Evolutionary conservation across 2,888 invertebrate genomes (phyloP), one percentile per base, ranked within the genome.

Genomic region (Parthenolecanium corni): DNA sequence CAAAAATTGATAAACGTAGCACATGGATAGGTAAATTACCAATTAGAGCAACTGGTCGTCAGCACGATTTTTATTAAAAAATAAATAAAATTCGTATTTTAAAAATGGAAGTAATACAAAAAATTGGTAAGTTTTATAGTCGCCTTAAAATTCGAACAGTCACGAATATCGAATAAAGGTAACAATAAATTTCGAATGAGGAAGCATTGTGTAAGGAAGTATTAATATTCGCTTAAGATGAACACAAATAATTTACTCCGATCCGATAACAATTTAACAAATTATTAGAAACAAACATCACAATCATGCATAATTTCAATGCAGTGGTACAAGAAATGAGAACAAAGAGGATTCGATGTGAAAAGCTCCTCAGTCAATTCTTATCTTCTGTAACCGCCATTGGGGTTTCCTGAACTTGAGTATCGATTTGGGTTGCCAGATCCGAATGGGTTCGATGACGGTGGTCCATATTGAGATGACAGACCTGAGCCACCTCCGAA

Each of bases 341-440:
- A 42, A 40, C 31, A 36, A 20, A 53, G 42, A 54, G 21, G 23
- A 54, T n/a, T n/a, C n/a, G 42, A 54, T 54, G 42, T 40, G 42
- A 24, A 54, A 40, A 54, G 23, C 18, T 21, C 23, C 38, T 16
- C 42, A n/a, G n/a, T n/a, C n/a, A n/a, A n/a, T n/a, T 36, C 31
- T 51, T 61, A 61, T 61, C 61, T 61, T 40, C 51, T 49, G 51
- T 61, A 61, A 49, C 61, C 61, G 5, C 61, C 61, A 47, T 61
- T 61, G 1, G 61, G 61, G 24, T 61, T 61, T 36, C 61, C 61
- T 23, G 61, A 49, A 38, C 61, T 61, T 9, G 49, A 51, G 20
- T 61, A 61, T 51, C 61, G 14, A 49, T 61, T 61, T 21, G 61
- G 61, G n/a, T 61, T 61, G 36, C 61, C 61, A 14, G 61, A 36